Evolutionary conservation across 2,888 invertebrate species (phyloP).

Genomic region (Cantharis lateralis): DNA sequence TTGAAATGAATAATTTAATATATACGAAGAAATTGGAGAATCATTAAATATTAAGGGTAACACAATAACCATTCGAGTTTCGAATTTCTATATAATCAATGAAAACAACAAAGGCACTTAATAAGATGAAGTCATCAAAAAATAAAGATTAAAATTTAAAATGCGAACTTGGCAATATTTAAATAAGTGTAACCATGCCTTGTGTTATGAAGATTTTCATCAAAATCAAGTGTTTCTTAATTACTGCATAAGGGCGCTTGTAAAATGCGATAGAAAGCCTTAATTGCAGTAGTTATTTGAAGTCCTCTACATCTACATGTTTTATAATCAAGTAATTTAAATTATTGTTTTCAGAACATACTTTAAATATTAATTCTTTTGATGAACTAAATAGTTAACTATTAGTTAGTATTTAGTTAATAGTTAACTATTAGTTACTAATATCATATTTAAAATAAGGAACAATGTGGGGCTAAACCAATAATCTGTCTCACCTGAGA

Average conservation of each 20-base stretch:
- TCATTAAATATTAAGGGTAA: not conserved
- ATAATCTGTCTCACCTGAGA: too few relatives aligned
- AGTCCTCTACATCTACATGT: not conserved
- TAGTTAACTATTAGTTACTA: too few relatives aligned
- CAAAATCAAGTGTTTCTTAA: not conserved
- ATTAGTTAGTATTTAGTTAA: too few relatives aligned
- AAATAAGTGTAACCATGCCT: constrained; percentile 3
- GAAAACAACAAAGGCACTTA: constrained; percentile 15
- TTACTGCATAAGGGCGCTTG: not conserved
- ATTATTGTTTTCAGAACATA: not conserved
- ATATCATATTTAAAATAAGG: too few relatives aligned
- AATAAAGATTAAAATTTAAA: constrained; percentile 13
- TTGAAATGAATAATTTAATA: not conserved
- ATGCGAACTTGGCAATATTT: constrained; percentile 13
- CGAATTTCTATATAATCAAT: constrained; percentile 7
- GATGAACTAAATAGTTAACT: too few relatives aligned
- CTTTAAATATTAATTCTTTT: too few relatives aligned
- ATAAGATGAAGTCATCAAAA: constrained; percentile 14
- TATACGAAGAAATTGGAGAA: constrained; percentile 3
- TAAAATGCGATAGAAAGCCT: not conserved
- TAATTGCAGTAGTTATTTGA: not conserved
- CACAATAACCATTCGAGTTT: not conserved
- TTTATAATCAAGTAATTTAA: not conserved
- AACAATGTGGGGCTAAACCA: too few relatives aligned
- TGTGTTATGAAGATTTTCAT: not conserved